Evolutionary conservation across 2,888 invertebrate species (phyloP).

Genomic region (Ochropleura plecta): DNA sequence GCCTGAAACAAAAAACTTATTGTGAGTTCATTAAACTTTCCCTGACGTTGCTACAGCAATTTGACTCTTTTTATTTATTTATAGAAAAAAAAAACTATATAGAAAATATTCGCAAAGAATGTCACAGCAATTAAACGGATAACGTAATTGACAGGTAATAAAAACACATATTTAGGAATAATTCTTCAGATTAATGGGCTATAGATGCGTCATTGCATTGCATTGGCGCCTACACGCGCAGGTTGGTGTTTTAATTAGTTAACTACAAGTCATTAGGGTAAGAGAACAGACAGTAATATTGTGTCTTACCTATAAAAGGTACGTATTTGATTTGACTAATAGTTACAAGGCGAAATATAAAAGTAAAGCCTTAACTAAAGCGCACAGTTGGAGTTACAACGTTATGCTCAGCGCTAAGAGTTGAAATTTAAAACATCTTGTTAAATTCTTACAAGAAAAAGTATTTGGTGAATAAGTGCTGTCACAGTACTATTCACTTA

Average conservation of each 20-base stretch:
- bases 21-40: background rate
- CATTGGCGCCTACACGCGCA: slow-evolving; percentile 21
- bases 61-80: background rate
- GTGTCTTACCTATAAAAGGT: background rate
- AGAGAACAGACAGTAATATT: background rate
- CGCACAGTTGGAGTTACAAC: background rate
- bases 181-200: background rate
- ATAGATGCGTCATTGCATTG: slow-evolving; percentile 7
- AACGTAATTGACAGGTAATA: background rate
- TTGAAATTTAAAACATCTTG: background rate
- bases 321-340: background rate
- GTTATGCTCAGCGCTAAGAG: background rate
- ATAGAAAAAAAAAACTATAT: background rate
- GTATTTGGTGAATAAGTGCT: background rate
- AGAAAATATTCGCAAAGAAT: background rate
- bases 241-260: background rate
- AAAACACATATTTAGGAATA: slow-evolving; percentile 11
- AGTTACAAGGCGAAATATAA: background rate
- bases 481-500: background rate
- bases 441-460: too few relatives aligned
- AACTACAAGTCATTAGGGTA: background rate
- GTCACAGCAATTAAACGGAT: background rate
- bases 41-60: background rate
- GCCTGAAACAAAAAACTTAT: background rate
- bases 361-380: background rate